Evolutionary conservation across 23 tunicate species (phyloP), one percentile per base, ranked within the genome.

Genomic region (Halocynthia roretzi): DNA sequence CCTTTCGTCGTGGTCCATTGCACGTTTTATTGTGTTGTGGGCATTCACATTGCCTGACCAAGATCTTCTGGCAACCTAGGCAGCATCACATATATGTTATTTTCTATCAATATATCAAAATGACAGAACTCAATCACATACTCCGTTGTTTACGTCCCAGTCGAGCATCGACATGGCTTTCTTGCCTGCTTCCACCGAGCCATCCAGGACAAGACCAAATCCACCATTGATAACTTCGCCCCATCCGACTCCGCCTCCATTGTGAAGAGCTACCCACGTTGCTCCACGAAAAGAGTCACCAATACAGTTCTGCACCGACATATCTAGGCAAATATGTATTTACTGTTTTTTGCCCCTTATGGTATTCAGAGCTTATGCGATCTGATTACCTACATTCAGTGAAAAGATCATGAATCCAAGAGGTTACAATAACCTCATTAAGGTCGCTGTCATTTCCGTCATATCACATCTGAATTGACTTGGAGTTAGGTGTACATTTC

Each of bases 231-330:
- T 67, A 60, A 87, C 98, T 64, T 93, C 98, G 12, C 98, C 98
- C 98, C 98, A 93, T 5, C 98, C 98, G 5, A 83, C 89, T 20
- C 98, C 98, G 18, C 98, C 98, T 52, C 98, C 98, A 57, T 93
- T 93, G 77, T 93, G 98, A 62, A 93, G 76, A 5, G 98, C 93
- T 23, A 93, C 98, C 98, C 98, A 93, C n/a, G 98, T 93, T 6
- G 98, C 98, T 5, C 98, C 98, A 7, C 98, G 80, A 76, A 87
- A 87, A 8, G 98, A 87, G 56, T 93, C 98, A 7, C 98, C 98
- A 76, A 93, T 83, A 71, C 94, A 93, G 62, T 93, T 93, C 80
- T 93, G 98, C 14, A 93, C 98, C 50, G 98, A 83, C 98, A 93
- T 93, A 72, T 93, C 98, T 83, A 75, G 22, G 61, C 76, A 31